Percentiles rank a stretch among this genome's conserved stretches.
phyloP scores from a whole-genome alignment of 2,797 vertebrate genomes.

The Helostoma temminkii region DNA sequence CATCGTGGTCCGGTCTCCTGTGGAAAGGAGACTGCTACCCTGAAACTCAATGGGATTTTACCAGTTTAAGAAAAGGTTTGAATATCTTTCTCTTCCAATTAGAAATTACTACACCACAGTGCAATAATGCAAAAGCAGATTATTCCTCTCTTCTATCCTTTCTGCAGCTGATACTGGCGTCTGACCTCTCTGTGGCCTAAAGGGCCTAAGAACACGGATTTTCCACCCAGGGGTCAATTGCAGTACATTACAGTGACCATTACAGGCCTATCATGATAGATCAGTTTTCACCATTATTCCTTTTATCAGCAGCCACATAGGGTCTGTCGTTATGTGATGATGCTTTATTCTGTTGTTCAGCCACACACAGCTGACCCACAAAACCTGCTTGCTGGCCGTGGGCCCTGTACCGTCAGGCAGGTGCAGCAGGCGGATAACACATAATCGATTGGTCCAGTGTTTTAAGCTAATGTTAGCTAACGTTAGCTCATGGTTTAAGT shows the following conservation, averaged over 20 bases:
- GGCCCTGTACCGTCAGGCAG: slow-evolving; percentile 57
- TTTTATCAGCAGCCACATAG: background rate
- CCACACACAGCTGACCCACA: slow-evolving; percentile 45
- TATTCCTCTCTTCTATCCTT: too few species aligned
- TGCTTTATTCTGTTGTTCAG: slow-evolving; percentile 12
- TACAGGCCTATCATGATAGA: slow-evolving; percentile 1
- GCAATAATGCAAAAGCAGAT: too few species aligned
- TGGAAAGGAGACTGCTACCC: too few species aligned
- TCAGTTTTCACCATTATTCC: background rate
- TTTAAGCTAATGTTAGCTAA: slow-evolving; percentile 42
- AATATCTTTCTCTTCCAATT: too few species aligned
- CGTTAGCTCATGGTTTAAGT: slow-evolving; percentile 12
- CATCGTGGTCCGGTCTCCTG: too few species aligned
- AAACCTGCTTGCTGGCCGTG: slow-evolving; percentile 37
- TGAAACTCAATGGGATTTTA: too few species aligned
- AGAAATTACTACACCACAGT: too few species aligned
- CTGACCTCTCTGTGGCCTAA: slow-evolving; percentile 34
- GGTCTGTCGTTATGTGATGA: background rate
- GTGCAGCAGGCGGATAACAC: slow-evolving; percentile 51
- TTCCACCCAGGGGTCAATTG: slow-evolving; percentile 9
- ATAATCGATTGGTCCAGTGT: slow-evolving; percentile 29
- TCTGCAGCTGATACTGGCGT: slow-evolving; percentile 27
- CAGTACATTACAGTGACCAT: background rate
- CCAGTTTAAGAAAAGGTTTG: too few species aligned
- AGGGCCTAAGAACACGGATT: background rate